Conservation (phyloP, 2,113 vertebrate genomes). For the Mesembrinibis cayennensis region DNA sequence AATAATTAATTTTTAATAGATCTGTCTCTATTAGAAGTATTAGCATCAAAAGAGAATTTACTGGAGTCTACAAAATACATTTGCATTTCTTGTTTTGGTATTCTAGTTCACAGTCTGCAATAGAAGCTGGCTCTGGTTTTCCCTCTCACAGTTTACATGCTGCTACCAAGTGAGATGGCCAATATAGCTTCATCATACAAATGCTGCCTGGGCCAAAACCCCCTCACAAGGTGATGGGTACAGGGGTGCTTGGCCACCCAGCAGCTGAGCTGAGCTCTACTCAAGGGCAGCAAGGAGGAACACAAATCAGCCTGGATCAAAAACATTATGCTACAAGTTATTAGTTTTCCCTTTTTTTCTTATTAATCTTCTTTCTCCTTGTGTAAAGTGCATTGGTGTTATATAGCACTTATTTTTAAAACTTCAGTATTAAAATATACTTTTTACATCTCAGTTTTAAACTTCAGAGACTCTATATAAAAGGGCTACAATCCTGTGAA, state of each 20-base stretch:
- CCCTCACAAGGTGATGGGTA: neutral
- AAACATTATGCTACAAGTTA: neutral
- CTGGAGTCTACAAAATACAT: neutral
- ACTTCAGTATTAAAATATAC: neutral
- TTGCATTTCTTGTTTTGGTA: neutral
- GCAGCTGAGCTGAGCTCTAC: too few species aligned
- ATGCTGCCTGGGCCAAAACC: neutral
- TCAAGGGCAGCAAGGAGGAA: neutral
- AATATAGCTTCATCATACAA: fast-evolving
- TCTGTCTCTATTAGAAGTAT: neutral
- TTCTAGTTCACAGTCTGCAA: neutral
- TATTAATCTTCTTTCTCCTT: neutral
- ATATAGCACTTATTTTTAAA: neutral
- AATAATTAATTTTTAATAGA: neutral
- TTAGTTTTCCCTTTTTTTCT: neutral
- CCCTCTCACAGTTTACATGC: neutral
- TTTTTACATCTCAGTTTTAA: neutral
- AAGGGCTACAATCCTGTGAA: neutral
- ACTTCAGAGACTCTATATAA: neutral
- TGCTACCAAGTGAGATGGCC: too few species aligned
- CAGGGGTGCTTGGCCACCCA: fast-evolving
- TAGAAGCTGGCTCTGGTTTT: neutral
- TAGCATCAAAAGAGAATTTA: neutral
- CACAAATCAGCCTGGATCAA: neutral
- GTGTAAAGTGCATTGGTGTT: neutral